Percentiles rank a stretch among this genome's conserved stretches.
Conservation (phyloP, 2,113 vertebrate species). For the Tapirus terrestris region DNA sequence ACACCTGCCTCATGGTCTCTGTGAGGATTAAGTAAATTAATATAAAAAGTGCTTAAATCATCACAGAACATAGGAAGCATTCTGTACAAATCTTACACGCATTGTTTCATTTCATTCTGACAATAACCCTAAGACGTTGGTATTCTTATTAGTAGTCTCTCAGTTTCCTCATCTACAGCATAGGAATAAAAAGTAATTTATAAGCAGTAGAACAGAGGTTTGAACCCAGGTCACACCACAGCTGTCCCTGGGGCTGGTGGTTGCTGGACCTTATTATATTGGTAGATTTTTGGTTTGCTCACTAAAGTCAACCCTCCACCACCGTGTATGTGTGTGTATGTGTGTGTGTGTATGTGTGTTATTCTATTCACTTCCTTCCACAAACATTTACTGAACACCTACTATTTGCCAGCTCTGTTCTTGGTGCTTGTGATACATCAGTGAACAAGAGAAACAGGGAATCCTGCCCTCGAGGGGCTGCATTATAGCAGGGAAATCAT, state of each 20-base stretch:
- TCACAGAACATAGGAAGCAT: neutral
- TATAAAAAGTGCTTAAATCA: neutral
- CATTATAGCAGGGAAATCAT: neutral
- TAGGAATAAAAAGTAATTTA: neutral
- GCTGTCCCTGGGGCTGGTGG: neutral
- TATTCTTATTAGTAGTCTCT: neutral
- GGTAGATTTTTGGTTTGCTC: neutral
- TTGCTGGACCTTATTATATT: neutral
- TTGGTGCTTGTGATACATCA: neutral
- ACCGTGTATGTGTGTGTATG: neutral
- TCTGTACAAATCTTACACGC: neutral
- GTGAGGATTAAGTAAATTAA: neutral
- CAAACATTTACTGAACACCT: neutral
- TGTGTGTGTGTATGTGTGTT: neutral
- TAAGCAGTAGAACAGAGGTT: neutral
- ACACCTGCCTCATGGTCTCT: neutral
- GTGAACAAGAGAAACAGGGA: neutral
- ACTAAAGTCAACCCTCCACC: neutral
- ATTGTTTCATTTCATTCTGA: neutral
- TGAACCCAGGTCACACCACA: neutral
- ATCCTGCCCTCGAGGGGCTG: neutral
- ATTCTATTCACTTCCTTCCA: neutral
- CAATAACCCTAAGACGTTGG: neutral
- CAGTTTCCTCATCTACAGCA: neutral
- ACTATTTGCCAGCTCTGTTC: neutral